These are phyloP conservation scores for Neomorphus geoffroyi DNA, from an alignment of 2,797 vertebrate genomes.

Conservation along the genomic window DNA sequence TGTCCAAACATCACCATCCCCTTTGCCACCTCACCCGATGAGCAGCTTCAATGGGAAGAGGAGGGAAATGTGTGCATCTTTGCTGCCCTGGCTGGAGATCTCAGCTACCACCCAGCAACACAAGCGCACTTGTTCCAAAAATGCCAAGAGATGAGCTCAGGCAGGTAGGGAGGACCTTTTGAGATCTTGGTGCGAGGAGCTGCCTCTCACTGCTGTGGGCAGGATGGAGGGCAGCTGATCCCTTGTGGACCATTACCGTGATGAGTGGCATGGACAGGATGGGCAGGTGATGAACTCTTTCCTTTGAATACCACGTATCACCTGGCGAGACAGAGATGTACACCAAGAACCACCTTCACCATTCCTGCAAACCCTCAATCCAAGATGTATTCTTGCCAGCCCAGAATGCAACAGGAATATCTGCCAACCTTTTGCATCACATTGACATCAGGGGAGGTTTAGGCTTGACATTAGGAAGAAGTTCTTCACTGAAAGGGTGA, in stretches of 20 bases:
- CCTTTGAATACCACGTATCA: not conserved
- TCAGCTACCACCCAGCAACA: too few relatives aligned
- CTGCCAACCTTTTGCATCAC: not conserved
- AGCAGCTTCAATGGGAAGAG: not conserved
- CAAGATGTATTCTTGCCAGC: rapidly evolving
- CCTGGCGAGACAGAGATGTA: not conserved
- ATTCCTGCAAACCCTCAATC: not conserved
- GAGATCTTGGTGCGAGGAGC: rapidly evolving
- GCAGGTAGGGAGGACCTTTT: too few relatives aligned
- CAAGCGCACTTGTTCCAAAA: too few relatives aligned
- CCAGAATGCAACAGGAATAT: rapidly evolving
- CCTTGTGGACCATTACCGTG: not conserved
- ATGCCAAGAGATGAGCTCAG: too few relatives aligned
- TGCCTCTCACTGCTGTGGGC: not conserved
- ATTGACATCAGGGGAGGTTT: too few relatives aligned
- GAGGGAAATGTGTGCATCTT: rapidly evolving
- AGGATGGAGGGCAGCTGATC: too few relatives aligned
- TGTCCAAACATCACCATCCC: not conserved
- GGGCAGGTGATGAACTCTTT: not conserved
- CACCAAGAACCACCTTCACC: too few relatives aligned
- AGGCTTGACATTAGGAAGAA: too few relatives aligned
- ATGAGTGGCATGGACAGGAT: rapidly evolving
- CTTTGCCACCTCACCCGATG: not conserved
- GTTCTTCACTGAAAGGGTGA: too few relatives aligned
- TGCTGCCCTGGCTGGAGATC: rapidly evolving